A percentile compares a stretch with the other conserved stretches of the same genome.
These are phyloP conservation scores for Octodonta nipae DNA, from an alignment of 2,888 invertebrate species.

Conservation along the genomic window DNA sequence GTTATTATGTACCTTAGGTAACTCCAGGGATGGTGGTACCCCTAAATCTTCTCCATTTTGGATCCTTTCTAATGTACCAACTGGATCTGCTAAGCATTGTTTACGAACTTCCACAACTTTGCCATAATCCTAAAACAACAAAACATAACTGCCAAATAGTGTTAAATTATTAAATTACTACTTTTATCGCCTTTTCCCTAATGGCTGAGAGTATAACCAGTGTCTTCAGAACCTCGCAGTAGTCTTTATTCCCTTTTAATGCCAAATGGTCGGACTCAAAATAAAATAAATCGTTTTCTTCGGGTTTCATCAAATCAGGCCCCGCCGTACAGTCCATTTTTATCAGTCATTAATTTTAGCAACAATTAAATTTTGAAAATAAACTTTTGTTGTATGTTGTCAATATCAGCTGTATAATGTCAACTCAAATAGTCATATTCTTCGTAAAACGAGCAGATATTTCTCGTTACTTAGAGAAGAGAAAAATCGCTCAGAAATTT, in stretches of 20 bases:
- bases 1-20: conserved; percentile 33
- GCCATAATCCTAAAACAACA: conserved; percentile 49
- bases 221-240: conserved; percentile 61
- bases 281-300: conserved; percentile 49
- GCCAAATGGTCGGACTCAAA: conserved; percentile 86
- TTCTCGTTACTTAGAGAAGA: no score
- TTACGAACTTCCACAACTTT: conserved; percentile 50
- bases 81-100: conserved; percentile 57
- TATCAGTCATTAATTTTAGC: no score
- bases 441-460: no score
- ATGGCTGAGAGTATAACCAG: conserved; percentile 69
- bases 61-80: conserved; percentile 55
- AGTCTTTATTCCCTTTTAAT: conserved; percentile 71
- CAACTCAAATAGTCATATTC: no score
- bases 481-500: no score
- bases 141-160: not conserved
- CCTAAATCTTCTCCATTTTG: conserved; percentile 51
- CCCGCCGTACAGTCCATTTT: no score
- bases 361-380: no score
- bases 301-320: conserved; percentile 4
- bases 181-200: conserved; percentile 49
- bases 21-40: conserved; percentile 48
- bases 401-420: no score
- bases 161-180: conserved; percentile 15
- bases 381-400: no score